Conservation (phyloP, 2,888 invertebrate species). For the Troglohyphantes excavatus region DNA sequence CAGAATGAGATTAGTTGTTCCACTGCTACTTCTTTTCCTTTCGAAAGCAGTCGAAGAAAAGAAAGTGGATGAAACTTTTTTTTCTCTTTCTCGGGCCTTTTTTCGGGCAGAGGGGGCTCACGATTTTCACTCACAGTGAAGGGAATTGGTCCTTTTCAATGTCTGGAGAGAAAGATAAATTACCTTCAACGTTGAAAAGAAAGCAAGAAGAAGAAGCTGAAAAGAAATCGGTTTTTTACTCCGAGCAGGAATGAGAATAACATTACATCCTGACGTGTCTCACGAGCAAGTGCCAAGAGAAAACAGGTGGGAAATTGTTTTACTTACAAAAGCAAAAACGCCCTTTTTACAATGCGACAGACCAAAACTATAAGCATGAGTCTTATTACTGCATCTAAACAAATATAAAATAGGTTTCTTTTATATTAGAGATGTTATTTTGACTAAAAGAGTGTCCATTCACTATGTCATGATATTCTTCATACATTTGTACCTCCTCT, state of each 20-base stretch:
- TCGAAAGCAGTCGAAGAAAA: slow-evolving; percentile 43
- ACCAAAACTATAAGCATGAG: no score
- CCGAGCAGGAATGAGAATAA: not conserved
- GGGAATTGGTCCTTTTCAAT: slow-evolving; percentile 71
- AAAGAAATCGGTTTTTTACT: slow-evolving; percentile 34
- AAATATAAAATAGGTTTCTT: no score
- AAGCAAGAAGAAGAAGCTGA: slow-evolving; percentile 10
- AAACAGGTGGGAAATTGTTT: not conserved
- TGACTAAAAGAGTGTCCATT: no score
- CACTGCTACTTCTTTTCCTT: slow-evolving; percentile 46
- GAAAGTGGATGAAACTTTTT: slow-evolving; percentile 31
- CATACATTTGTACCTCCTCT: no score
- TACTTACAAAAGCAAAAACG: no score
- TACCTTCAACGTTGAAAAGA: slow-evolving; percentile 58
- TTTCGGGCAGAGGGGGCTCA: slow-evolving; percentile 23
- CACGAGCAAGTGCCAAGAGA: not conserved
- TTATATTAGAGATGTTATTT: no score
- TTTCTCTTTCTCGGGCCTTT: not conserved
- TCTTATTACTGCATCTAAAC: no score
- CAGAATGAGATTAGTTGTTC: slow-evolving; percentile 72
- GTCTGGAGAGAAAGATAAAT: slow-evolving; percentile 63
- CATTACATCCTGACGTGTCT: slow-evolving; percentile 23
- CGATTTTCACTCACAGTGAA: slow-evolving; percentile 62
- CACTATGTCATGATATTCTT: no score
- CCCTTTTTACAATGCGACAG: no score